Conservation (phyloP, 2,888 invertebrate species). For the Orthonychiurus folsomi region DNA sequence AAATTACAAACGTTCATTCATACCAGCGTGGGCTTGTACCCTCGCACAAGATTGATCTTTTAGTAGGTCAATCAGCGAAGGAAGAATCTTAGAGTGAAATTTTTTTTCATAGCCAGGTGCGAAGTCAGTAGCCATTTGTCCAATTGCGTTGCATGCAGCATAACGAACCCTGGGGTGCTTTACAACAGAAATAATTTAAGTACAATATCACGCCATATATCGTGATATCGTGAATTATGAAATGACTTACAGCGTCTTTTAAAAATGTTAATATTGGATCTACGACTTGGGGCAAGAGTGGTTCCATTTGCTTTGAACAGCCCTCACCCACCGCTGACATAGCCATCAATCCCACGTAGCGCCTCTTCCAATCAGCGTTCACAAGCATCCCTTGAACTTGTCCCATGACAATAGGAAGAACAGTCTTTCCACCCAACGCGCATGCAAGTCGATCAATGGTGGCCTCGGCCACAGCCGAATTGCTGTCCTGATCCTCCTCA, state of each 20-base stretch:
- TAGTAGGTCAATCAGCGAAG: slow-evolving; percentile 75
- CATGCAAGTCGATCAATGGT: slow-evolving; percentile 95
- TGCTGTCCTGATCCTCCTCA: slow-evolving; percentile 74
- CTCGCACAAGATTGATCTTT: slow-evolving; percentile 87
- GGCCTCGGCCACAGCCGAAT: slow-evolving; percentile 91
- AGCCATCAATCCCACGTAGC: slow-evolving; percentile 98
- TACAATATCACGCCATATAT: background rate
- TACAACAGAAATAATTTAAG: slow-evolving; percentile 32
- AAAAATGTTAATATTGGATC: slow-evolving; percentile 78
- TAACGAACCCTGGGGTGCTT: slow-evolving; percentile 87
- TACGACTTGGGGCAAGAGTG: slow-evolving; percentile 84
- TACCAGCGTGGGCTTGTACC: slow-evolving; percentile 73
- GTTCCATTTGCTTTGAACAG: slow-evolving; percentile 96
- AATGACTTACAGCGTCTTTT: slow-evolving; percentile 62
- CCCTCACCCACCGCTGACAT: slow-evolving; percentile 97
- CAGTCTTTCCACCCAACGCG: slow-evolving; percentile 85
- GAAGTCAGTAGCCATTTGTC: slow-evolving; percentile 98
- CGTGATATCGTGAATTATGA: background rate
- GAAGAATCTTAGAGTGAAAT: slow-evolving; percentile 91
- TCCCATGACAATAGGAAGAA: slow-evolving; percentile 78
- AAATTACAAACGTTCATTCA: slow-evolving; percentile 3
- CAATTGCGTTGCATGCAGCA: slow-evolving; percentile 96
- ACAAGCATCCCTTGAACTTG: slow-evolving; percentile 79
- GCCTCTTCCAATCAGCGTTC: slow-evolving; percentile 71
- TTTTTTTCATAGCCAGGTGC: slow-evolving; percentile 94